phyloP scores from a whole-genome alignment of 2,888 invertebrate genomes.

The Melieria crassipennis region DNA sequence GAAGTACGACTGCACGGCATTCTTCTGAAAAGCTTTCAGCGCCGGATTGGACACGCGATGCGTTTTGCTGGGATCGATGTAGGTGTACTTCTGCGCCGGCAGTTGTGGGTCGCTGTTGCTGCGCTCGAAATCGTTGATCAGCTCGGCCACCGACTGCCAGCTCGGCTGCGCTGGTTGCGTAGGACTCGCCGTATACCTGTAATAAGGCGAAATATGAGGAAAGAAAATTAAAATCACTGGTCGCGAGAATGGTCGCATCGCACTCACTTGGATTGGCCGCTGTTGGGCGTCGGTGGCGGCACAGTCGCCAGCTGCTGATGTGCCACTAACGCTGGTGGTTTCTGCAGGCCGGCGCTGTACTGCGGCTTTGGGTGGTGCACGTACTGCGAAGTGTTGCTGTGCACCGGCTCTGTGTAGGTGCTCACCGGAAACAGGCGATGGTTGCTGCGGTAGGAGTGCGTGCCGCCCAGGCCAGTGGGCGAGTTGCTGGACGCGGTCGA shows the following conservation, averaged over 20 bases:
- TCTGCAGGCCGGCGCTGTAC: constrained; percentile 58
- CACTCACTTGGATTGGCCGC: constrained; percentile 24
- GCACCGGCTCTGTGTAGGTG: constrained; percentile 72
- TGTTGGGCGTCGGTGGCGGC: constrained; percentile 15
- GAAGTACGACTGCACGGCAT: constrained; percentile 82
- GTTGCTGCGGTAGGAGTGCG: constrained; percentile 64
- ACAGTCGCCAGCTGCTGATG: constrained; percentile 14
- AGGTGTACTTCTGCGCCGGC: constrained; percentile 71
- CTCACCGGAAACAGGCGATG: constrained; percentile 75
- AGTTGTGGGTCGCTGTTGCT: constrained; percentile 52
- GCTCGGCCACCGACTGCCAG: constrained; percentile 73
- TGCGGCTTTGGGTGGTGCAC: constrained; percentile 62
- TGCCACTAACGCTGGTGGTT: constrained; percentile 43
- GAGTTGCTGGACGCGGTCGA: constrained; percentile 38
- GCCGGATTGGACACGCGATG: constrained; percentile 78
- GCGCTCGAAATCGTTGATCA: constrained; percentile 74
- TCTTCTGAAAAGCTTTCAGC: constrained; percentile 83
- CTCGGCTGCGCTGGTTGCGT: constrained; percentile 58
- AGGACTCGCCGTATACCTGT: constrained; percentile 40
- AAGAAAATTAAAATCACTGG: constrained; percentile 11
- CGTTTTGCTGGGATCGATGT: constrained; percentile 78
- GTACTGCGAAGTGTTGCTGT: constrained; percentile 60
- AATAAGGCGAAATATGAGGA: not conserved
- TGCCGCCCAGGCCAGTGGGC: constrained; percentile 29
- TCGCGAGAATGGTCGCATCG: not conserved